Conservation (phyloP, 1,140 invertebrate species). For the Drosophila fuyamai region DNA sequence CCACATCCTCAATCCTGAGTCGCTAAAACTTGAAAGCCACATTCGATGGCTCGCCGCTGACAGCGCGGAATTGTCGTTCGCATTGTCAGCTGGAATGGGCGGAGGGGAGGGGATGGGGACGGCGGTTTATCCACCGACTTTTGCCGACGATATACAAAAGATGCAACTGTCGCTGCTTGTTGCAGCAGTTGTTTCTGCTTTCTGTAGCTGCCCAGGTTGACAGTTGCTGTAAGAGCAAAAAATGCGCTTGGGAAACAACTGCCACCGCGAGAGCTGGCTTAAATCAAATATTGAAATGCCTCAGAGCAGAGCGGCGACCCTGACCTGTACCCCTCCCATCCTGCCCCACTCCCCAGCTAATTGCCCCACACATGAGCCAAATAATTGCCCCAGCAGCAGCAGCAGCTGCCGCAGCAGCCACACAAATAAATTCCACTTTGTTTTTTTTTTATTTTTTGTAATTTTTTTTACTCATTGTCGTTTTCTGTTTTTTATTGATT, state of each 20-base stretch:
- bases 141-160: constrained; percentile 77
- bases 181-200: constrained; percentile 38
- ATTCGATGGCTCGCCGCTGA: constrained; percentile 66
- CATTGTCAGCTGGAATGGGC: constrained; percentile 62
- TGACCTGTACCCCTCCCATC: neutral
- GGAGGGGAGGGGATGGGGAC: neutral
- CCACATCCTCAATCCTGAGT: constrained; percentile 47
- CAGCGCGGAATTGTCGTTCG: constrained; percentile 81
- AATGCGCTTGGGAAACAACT: constrained; percentile 80
- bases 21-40: constrained; percentile 76
- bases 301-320: constrained; percentile 50
- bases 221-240: constrained; percentile 62
- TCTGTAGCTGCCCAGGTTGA: constrained; percentile 46
- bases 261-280: constrained; percentile 52
- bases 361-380: constrained; percentile 66
- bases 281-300: constrained; percentile 80
- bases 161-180: constrained; percentile 75
- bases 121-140: constrained; percentile 38
- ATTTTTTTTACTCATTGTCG: constrained; percentile 42
- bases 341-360: constrained; percentile 35
- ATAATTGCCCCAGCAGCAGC: constrained; percentile 54
- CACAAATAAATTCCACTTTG: constrained; percentile 61
- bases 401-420: neutral
- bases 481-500: constrained; percentile 70
- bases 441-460: constrained; percentile 40